These are phyloP conservation scores for Idris sp. DNA, from an alignment of 1,140 invertebrate genomes.

Conservation along the genomic window DNA sequence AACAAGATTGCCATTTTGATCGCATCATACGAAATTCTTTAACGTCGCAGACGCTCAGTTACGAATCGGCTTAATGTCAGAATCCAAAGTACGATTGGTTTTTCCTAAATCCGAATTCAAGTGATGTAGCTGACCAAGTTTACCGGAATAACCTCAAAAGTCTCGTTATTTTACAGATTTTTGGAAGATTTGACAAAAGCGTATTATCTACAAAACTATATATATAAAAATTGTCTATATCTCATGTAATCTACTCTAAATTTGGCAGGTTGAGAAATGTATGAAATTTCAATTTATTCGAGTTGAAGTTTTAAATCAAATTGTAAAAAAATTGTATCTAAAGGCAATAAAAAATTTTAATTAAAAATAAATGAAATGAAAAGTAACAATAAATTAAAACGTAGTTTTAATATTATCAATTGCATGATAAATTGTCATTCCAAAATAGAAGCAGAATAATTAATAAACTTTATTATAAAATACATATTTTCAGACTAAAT, in stretches of 20 bases:
- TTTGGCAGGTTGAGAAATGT: constrained; percentile 47
- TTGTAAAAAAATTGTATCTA: too few relatives aligned
- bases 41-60: constrained; percentile 11
- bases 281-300: too few relatives aligned
- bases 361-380: too few relatives aligned
- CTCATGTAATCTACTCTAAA: constrained; percentile 45
- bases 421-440: too few relatives aligned
- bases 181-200: constrained; percentile 34
- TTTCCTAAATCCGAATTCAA: constrained; percentile 34
- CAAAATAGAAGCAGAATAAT: too few relatives aligned
- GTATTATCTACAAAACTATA: constrained; percentile 38
- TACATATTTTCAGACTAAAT: too few relatives aligned
- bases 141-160: constrained; percentile 41
- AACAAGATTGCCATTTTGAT: constrained; percentile 30
- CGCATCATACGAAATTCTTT: constrained; percentile 40
- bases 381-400: too few relatives aligned
- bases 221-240: constrained; percentile 36
- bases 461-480: too few relatives aligned
- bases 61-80: constrained; percentile 36
- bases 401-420: too few relatives aligned
- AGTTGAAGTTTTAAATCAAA: too few relatives aligned
- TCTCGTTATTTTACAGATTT: constrained; percentile 38
- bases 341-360: too few relatives aligned
- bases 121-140: constrained; percentile 27
- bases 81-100: constrained; percentile 33